Evolutionary conservation across 2,888 invertebrate genomes (phyloP).

Genomic region (Cephus pulcher): DNA sequence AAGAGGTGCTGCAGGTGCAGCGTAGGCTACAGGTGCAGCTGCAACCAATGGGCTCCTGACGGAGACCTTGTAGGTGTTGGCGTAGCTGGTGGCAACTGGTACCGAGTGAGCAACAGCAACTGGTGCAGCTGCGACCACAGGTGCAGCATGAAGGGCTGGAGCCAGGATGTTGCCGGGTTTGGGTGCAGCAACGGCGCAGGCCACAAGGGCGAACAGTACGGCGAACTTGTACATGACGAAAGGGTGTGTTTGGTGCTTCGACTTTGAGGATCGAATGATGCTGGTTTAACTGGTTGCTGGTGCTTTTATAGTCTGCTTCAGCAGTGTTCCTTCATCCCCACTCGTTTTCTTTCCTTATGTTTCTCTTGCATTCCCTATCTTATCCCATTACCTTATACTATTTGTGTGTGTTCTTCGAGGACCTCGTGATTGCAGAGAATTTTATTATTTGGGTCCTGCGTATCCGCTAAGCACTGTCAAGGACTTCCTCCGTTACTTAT

Average conservation of each 20-base stretch:
- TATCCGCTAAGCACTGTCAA: too few relatives aligned
- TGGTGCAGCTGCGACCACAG: slow-evolving; percentile 47
- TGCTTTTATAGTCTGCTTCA: slow-evolving; percentile 43
- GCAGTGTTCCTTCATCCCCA: not conserved
- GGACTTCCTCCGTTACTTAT: too few relatives aligned
- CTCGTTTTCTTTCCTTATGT: not conserved
- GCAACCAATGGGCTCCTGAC: slow-evolving; percentile 50
- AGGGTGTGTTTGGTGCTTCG: slow-evolving; percentile 9
- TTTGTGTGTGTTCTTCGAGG: too few relatives aligned
- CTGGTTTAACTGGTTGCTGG: slow-evolving; percentile 22
- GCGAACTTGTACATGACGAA: slow-evolving; percentile 52
- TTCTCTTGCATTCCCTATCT: too few relatives aligned
- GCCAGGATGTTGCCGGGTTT: slow-evolving; percentile 51
- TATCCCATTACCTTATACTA: too few relatives aligned
- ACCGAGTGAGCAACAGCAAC: slow-evolving; percentile 68
- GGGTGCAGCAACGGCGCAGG: slow-evolving; percentile 67
- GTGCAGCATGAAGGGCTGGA: slow-evolving; percentile 50
- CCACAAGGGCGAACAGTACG: slow-evolving; percentile 48
- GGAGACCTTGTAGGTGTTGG: slow-evolving; percentile 74
- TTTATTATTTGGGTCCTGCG: too few relatives aligned
- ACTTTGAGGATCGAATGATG: slow-evolving; percentile 48
- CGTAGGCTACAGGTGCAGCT: slow-evolving; percentile 60
- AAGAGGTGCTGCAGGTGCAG: slow-evolving; percentile 60
- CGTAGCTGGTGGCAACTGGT: slow-evolving; percentile 75
- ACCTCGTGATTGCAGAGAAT: too few relatives aligned